Evolutionary conservation across 2,888 invertebrate genomes (phyloP), one percentile per base, ranked within the genome.

Genomic region (Mythimna pallens): DNA sequence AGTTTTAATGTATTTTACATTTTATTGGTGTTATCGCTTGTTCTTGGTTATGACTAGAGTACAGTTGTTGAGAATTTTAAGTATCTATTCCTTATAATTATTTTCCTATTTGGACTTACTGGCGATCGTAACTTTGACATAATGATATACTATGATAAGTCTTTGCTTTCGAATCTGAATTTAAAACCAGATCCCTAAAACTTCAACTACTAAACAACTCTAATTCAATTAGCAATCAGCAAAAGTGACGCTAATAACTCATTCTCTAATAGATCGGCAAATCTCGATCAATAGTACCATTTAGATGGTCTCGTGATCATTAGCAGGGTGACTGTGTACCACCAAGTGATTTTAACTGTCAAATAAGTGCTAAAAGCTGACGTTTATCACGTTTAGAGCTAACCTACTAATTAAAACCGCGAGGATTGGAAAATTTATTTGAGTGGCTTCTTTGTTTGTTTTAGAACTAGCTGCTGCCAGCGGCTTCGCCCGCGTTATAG

Each of bases 181-280:
- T 43, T 14, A 43, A 14, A 43, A 43, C 9, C 47, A 6, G 17
- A 58, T 55, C 54, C 1, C 34, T 55, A 59, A 61, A 25, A 64
- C 25, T 30, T 14, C 25, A 36, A 8, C 17, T 22, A 36, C 12
- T 40, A 22, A 40, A 74, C 36, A 22, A 59, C 22, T 65, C 65
- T 81, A 81, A 83, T 65, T 81, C 7, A 70, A 75, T 81, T 76
- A 79, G n/a, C 65, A 68, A 63, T 20, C 47, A 14, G 14, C 69
- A 66, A 75, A 70, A 70, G 50, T 50, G 17, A n/a, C 40, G 70
- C n/a, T 25, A 73, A 70, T 73, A 25, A 25, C 14, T 59, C 8
- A 65, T 64, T 79, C 58, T 79, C 59, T 80, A 79, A 81, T 79
- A 59, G 72, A 71, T n/a, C 67, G 71, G 75, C 70, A 54, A 75